These are phyloP conservation scores for Mugil cephalus DNA, from an alignment of 2,113 vertebrate species.

Conservation along the genomic window DNA sequence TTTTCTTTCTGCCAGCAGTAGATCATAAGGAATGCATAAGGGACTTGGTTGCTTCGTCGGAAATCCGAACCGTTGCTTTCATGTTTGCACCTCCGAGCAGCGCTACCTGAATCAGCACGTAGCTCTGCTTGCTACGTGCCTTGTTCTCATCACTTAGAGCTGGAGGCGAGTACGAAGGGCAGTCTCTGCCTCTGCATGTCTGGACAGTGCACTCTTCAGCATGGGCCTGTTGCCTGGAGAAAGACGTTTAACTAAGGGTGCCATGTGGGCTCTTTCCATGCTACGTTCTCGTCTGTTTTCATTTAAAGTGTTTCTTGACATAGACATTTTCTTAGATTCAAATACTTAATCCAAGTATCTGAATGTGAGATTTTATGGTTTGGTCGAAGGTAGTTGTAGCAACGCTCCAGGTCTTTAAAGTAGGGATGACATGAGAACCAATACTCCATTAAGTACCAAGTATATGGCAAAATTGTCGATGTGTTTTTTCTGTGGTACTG, in stretches of 20 bases:
- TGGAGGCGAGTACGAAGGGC: conserved; percentile 54
- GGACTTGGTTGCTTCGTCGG: neutral
- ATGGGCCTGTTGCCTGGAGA: conserved; percentile 20
- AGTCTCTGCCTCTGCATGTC: conserved; percentile 70
- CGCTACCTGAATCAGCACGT: conserved; percentile 41
- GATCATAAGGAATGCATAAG: neutral
- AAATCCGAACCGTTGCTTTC: neutral
- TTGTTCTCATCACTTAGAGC: conserved; percentile 28
- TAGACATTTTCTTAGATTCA: neutral
- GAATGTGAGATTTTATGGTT: neutral
- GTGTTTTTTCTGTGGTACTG: neutral
- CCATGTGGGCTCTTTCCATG: neutral
- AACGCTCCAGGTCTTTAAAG: neutral
- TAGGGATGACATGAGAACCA: neutral
- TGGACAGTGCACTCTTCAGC: conserved; percentile 35
- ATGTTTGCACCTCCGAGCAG: conserved; percentile 6
- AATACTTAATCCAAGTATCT: neutral
- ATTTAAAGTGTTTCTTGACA: neutral
- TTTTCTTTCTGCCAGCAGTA: neutral
- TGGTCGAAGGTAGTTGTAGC: neutral
- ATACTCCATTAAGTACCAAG: neutral
- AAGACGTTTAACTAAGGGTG: conserved; percentile 25
- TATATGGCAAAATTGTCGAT: neutral
- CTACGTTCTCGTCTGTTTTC: neutral
- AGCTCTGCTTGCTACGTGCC: neutral